A percentile compares a stretch with the other conserved stretches of the same genome.
Conservation (phyloP, 2,888 invertebrate species). For the Rhagophthalmus giganteus region DNA sequence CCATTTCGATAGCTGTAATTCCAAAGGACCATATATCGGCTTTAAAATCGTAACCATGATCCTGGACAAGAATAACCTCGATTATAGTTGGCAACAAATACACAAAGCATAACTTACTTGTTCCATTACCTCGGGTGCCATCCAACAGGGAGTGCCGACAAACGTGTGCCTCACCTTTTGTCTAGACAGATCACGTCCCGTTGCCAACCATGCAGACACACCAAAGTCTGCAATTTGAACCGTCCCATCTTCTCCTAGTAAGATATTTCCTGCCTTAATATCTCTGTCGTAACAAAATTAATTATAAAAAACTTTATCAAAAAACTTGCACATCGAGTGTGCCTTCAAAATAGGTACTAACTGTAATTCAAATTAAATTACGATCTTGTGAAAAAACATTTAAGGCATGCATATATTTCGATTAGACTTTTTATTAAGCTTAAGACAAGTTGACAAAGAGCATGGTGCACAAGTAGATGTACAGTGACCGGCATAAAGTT, state of each 20-base stretch:
- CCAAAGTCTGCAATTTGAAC: constrained; percentile 99
- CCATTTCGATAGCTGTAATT: constrained; percentile 98
- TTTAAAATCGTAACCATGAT: constrained; percentile 97
- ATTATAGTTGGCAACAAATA: background rate
- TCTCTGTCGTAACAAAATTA: constrained; percentile 65
- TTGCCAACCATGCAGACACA: constrained; percentile 96
- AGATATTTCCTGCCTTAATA: constrained; percentile 97
- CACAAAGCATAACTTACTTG: constrained; percentile 62
- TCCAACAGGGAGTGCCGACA: constrained; percentile 99
- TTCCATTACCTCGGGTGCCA: constrained; percentile 99
- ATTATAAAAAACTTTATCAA: background rate
- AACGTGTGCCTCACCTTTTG: constrained; percentile 97
- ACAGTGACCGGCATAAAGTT: too few relatives aligned
- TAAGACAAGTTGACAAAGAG: too few relatives aligned
- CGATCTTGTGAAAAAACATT: too few relatives aligned
- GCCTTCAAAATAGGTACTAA: too few relatives aligned
- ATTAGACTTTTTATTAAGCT: too few relatives aligned
- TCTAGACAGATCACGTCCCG: constrained; percentile 88
- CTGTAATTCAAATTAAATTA: too few relatives aligned
- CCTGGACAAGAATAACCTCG: constrained; percentile 59
- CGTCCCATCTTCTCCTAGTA: constrained; percentile 93
- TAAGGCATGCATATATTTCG: too few relatives aligned
- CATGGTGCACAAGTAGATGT: too few relatives aligned
- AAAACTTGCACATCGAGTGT: too few relatives aligned
- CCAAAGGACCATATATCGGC: constrained; percentile 94